Conservation (phyloP, 2,797 vertebrate genomes). For the Tolypeutes matacus region DNA sequence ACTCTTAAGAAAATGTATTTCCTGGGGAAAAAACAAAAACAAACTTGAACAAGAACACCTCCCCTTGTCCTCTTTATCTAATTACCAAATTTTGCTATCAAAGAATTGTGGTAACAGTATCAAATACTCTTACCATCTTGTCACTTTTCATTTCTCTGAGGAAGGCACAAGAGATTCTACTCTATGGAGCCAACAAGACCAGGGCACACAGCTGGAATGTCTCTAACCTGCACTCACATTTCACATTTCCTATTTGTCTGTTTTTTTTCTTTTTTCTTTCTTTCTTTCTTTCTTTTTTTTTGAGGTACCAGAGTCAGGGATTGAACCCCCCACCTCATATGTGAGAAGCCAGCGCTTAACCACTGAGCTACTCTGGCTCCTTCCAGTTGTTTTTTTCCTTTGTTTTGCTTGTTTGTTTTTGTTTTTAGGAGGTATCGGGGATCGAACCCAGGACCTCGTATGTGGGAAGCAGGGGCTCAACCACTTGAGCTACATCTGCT, state of each 20-base stretch:
- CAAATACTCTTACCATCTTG: conserved; percentile 60
- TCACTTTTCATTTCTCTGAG: conserved; percentile 76
- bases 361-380: too few relatives aligned
- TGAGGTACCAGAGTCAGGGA: too few relatives aligned
- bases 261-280: too few relatives aligned
- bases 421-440: too few relatives aligned
- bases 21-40: conserved; percentile 25
- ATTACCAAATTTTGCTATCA: conserved; percentile 63
- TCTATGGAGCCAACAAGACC: background rate
- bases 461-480: too few relatives aligned
- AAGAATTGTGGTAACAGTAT: conserved; percentile 64
- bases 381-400: too few relatives aligned
- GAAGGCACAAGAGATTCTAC: conserved; percentile 37
- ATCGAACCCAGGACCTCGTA: too few relatives aligned
- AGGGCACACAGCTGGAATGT: conserved; percentile 86
- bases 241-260: conserved; percentile 42
- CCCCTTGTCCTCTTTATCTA: conserved; percentile 70
- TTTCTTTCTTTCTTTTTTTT: too few relatives aligned
- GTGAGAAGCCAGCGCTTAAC: too few relatives aligned
- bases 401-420: too few relatives aligned
- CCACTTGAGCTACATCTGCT: too few relatives aligned
- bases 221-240: conserved; percentile 89
- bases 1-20: conserved; percentile 10
- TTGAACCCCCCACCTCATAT: too few relatives aligned
- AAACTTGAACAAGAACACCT: fast-evolving